These are phyloP conservation scores for Cyrtorhinus lividipennis DNA, from an alignment of 1,140 invertebrate species.

Conservation along the genomic window DNA sequence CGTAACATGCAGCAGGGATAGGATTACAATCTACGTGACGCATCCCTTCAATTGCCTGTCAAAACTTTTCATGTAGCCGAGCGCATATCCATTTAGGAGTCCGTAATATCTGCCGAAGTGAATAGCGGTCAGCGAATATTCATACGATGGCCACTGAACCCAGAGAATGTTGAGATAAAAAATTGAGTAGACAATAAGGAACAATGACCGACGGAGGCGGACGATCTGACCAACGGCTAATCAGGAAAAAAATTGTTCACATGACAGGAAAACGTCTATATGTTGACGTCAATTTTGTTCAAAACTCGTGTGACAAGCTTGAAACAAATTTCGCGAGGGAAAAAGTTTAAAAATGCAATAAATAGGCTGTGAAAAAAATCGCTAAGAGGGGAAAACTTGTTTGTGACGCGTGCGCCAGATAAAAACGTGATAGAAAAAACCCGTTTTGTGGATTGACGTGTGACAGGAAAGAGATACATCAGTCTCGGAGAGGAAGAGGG, in stretches of 20 bases:
- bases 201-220: too few relatives aligned
- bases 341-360: not conserved
- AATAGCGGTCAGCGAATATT: too few relatives aligned
- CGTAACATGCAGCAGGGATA: too few relatives aligned
- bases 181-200: too few relatives aligned
- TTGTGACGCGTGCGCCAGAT: not conserved
- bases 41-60: too few relatives aligned
- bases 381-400: not conserved
- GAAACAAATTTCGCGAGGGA: not conserved
- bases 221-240: slow-evolving; percentile 2
- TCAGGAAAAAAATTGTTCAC: not conserved
- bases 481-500: not conserved
- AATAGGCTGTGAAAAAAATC: not conserved
- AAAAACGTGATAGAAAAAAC: not conserved
- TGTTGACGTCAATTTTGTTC: not conserved
- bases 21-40: too few relatives aligned
- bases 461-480: not conserved
- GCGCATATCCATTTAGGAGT: too few relatives aligned
- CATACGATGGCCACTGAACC: too few relatives aligned
- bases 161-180: too few relatives aligned
- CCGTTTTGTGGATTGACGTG: too few relatives aligned
- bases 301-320: not conserved
- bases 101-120: too few relatives aligned
- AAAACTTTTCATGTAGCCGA: too few relatives aligned
- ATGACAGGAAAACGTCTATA: not conserved